Percentiles rank a stretch among this genome's conserved stretches.
Conservation (phyloP, 2,113 vertebrate species). For the Eptesicus fuscus region DNA sequence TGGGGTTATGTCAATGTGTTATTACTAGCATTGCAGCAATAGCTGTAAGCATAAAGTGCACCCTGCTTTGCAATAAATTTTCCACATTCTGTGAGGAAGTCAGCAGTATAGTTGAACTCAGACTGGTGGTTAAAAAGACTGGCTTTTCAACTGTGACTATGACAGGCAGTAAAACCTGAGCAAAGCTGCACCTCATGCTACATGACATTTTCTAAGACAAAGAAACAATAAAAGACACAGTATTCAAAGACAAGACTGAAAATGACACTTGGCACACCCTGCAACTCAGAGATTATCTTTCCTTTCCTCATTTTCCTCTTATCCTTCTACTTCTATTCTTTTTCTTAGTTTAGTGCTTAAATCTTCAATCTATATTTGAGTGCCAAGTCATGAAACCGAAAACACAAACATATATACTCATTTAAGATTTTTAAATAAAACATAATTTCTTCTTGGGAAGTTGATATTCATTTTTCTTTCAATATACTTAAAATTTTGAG, state of each 20-base stretch:
- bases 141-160: constrained; percentile 56
- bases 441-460: background rate
- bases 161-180: constrained; percentile 50
- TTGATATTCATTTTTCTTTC: background rate
- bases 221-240: constrained; percentile 20
- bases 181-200: constrained; percentile 25
- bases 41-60: constrained; percentile 48
- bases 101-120: constrained; percentile 32
- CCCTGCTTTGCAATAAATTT: constrained; percentile 61
- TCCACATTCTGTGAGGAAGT: constrained; percentile 11
- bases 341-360: background rate
- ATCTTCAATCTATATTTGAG: background rate
- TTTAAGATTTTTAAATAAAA: background rate
- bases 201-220: constrained; percentile 58
- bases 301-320: background rate
- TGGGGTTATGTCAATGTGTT: constrained; percentile 43
- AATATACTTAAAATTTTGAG: background rate
- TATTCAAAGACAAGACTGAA: background rate
- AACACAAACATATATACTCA: background rate
- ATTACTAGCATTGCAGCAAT: constrained; percentile 25
- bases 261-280: background rate
- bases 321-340: background rate
- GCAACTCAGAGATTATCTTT: background rate
- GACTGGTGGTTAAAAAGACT: constrained; percentile 38
- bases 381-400: background rate